Base-by-base conservation (phyloP, 1,140 invertebrate genomes). In the Zaprionus nigranus region DNA sequence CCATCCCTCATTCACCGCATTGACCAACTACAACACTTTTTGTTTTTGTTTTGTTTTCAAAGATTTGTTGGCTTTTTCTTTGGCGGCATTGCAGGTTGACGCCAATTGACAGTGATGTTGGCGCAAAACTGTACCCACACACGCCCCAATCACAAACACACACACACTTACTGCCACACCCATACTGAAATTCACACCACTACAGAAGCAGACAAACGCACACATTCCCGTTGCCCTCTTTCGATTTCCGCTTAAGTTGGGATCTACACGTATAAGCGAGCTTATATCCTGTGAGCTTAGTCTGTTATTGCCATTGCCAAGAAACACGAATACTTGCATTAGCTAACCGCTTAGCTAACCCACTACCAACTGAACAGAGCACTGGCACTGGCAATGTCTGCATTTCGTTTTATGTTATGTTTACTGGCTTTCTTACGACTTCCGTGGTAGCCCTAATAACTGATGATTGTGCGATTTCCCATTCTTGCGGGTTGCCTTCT, bases 381-480 rank as follows among this genome's bases (percentile, higher is more conserved):
- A 38, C 36, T 73, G 34, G 26, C 57, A 38, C 36, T 73, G 34
- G 56, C 59, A 76, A 71, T 70, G 75, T 56, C 57, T 64, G 60
- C 67, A 71, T 79, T 78, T 67, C 71, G 67, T 72, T 75, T 70
- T 75, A 54, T 63, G 63, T 71, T 65, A 76, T 79, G 75, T 82
- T 82, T 82, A 80, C 69, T 77, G 69, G 61, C 69, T 75, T 72
- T 83, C 84, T 88, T 68, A 80, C 77, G 74, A 84, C 84, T 84
- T 87, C 84, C 84, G 84, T 79, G 81, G 75, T 75, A 83, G 71
- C 65, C 81, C 81, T 88, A 87, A 87, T 87, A 87, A 87, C 84
- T 87, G 84, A 86, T 87, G 84, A 87, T 87, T 87, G 84, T 87
- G 84, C 86, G 85, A 84, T 87, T 88, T 90, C 68, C 66, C 56